Evolutionary conservation across 2,113 vertebrate genomes (phyloP).

Genomic region (Hydrochoerus hydrochaeris): DNA sequence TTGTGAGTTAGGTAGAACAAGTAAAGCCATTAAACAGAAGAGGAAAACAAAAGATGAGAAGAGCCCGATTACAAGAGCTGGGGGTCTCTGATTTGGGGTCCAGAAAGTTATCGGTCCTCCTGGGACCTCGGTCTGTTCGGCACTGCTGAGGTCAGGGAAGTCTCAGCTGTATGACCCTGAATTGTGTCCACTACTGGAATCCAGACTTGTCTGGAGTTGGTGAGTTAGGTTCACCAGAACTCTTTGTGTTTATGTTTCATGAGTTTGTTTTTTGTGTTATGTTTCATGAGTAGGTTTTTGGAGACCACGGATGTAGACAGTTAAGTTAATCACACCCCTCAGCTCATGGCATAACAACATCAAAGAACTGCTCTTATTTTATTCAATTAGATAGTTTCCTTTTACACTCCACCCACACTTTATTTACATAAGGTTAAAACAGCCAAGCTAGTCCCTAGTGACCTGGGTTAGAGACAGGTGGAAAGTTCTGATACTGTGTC

Average conservation of each 20-base stretch:
- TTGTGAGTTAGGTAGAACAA: neutral
- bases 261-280: neutral
- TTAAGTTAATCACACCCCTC: neutral
- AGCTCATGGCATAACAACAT: neutral
- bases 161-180: neutral
- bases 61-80: neutral
- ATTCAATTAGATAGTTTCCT: conserved; percentile 15
- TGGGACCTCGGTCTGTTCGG: neutral
- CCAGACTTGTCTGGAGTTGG: neutral
- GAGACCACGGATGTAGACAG: neutral
- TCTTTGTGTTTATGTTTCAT: neutral
- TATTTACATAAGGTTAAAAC: neutral
- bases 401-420: neutral
- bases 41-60: neutral
- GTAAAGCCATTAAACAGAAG: neutral
- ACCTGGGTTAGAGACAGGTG: neutral
- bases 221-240: neutral
- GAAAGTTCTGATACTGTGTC: neutral
- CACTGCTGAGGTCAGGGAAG: neutral
- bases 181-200: neutral
- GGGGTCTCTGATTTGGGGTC: neutral
- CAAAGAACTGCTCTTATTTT: conserved; percentile 18
- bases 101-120: neutral
- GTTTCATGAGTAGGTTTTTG: neutral
- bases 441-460: neutral